phyloP scores from a whole-genome alignment of 2,113 vertebrate species.

The Acanthisitta chloris region DNA sequence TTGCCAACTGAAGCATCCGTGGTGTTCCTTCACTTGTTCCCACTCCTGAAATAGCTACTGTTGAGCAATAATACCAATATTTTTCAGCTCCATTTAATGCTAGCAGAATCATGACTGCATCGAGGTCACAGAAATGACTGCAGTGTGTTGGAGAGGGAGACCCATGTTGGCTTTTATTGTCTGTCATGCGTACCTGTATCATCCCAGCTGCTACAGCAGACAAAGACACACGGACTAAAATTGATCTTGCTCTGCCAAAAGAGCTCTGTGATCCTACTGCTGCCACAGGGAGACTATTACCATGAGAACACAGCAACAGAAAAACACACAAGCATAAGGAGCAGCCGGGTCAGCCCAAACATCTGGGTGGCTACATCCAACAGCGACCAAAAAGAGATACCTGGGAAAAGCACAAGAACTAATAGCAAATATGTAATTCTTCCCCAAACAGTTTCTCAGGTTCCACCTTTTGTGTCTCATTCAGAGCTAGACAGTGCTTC shows the following conservation, averaged over 20 bases:
- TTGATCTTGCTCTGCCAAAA: neutral
- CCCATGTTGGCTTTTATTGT: neutral
- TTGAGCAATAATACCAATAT: neutral
- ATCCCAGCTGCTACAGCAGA: neutral
- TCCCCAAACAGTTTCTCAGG: neutral
- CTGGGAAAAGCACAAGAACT: neutral
- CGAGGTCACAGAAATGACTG: slow-evolving; percentile 4
- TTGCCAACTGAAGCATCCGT: neutral
- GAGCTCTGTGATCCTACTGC: neutral
- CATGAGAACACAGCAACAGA: neutral
- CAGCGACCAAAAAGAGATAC: neutral
- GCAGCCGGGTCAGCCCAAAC: neutral
- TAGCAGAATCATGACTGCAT: neutral
- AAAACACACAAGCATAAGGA: neutral
- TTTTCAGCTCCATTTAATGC: slow-evolving; percentile 43
- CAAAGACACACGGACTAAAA: neutral
- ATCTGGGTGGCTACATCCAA: neutral
- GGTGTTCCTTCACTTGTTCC: neutral
- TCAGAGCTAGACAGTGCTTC: neutral
- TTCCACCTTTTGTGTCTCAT: neutral
- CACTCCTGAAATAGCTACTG: neutral
- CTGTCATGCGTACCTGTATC: neutral
- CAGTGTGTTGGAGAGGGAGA: neutral
- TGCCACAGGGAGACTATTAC: neutral
- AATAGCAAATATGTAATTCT: neutral